phyloP scores from a whole-genome alignment of 2,888 invertebrate species.

The Seladonia tumulorum region DNA sequence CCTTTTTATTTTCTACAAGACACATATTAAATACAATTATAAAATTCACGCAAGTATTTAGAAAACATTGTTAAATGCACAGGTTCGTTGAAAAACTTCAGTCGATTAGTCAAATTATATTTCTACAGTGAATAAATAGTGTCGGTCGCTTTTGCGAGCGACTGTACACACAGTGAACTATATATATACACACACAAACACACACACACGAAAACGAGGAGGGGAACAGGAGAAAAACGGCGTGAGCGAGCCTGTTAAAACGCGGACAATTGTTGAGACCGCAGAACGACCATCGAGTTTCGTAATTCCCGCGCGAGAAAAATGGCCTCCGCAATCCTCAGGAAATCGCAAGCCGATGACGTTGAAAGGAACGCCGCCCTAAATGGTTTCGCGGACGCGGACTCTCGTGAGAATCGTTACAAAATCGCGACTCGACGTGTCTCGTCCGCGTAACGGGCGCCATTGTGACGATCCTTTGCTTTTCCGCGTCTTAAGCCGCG shows the following conservation, averaged over 20 bases:
- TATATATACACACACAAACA: neutral
- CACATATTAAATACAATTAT: neutral
- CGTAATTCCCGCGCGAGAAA: constrained; percentile 12
- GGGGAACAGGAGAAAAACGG: neutral
- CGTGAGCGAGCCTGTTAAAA: neutral
- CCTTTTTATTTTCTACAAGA: neutral
- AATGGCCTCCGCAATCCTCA: constrained; percentile 16
- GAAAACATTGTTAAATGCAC: neutral
- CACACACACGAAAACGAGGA: neutral
- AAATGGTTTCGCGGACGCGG: constrained; percentile 7
- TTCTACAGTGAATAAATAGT: neutral
- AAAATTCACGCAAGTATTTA: neutral
- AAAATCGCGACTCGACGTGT: neutral
- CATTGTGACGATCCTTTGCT: neutral
- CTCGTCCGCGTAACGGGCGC: neutral
- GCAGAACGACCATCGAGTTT: constrained; percentile 3
- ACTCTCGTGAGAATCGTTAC: neutral
- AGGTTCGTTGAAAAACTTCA: neutral
- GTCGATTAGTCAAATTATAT: neutral
- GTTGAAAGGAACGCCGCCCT: constrained; percentile 21
- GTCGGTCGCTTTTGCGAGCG: neutral
- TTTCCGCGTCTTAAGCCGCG: neutral
- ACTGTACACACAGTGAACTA: neutral
- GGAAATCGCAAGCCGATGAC: constrained; percentile 8
- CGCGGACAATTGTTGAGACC: neutral